phyloP scores from a whole-genome alignment of 1,140 invertebrate genomes.

The Propsilocerus akamusi region DNA sequence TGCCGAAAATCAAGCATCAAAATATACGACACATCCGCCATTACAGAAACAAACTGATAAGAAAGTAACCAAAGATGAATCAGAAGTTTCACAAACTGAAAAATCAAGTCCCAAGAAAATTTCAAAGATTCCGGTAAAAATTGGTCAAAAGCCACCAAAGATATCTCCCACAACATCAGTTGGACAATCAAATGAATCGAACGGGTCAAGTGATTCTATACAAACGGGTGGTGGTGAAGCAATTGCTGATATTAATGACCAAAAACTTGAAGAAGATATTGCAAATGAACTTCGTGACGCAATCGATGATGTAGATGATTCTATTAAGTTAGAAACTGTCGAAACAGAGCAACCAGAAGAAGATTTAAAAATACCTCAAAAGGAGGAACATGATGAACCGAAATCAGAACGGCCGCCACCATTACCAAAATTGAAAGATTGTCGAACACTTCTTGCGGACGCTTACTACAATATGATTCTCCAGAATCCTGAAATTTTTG shows the following conservation, averaged over 20 bases:
- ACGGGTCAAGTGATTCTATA: constrained; percentile 12
- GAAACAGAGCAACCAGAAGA: not conserved
- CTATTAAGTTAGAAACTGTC: not conserved
- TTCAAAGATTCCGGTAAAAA: constrained; percentile 22
- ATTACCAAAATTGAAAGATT: constrained; percentile 38
- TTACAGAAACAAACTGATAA: constrained; percentile 11
- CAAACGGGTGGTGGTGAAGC: constrained; percentile 21
- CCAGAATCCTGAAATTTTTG: constrained; percentile 53
- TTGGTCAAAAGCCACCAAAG: constrained; percentile 5
- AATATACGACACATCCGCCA: constrained; percentile 17
- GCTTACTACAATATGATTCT: constrained; percentile 66
- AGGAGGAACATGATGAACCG: not conserved
- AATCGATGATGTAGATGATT: not conserved
- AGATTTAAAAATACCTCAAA: not conserved
- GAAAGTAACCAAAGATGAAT: constrained; percentile 11
- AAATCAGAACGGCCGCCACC: constrained; percentile 25
- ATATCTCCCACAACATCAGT: not conserved
- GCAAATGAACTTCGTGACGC: not conserved
- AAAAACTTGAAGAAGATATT: constrained; percentile 8
- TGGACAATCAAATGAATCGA: not conserved
- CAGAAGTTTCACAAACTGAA: constrained; percentile 7
- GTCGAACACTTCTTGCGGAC: constrained; percentile 44
- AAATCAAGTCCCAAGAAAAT: constrained; percentile 20
- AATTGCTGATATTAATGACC: constrained; percentile 14
- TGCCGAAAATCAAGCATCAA: not conserved